Evolutionary conservation across 2,888 invertebrate genomes (phyloP).

Genomic region (Eupeodes latifasciatus): DNA sequence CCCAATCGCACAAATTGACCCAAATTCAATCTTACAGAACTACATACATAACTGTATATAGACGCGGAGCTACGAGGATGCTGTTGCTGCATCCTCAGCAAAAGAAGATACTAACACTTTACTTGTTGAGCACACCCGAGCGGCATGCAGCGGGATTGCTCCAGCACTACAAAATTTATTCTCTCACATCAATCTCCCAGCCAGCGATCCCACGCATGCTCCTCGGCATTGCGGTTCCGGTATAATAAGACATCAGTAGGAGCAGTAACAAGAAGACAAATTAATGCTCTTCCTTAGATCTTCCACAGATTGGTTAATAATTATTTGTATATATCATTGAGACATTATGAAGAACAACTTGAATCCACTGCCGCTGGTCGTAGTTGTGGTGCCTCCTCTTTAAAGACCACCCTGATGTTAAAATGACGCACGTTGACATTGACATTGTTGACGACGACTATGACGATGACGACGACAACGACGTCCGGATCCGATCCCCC

Average conservation of each 20-base stretch:
- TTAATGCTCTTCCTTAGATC: conserved; percentile 1
- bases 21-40: conserved; percentile 62
- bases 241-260: background rate
- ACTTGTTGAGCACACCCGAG: conserved; percentile 66
- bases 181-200: conserved; percentile 25
- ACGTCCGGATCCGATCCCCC: conserved; percentile 37
- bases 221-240: conserved; percentile 2
- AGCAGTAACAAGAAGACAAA: conserved; percentile 7
- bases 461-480: no score
- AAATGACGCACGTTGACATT: conserved; percentile 38
- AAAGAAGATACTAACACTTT: conserved; percentile 27
- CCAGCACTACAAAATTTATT: background rate
- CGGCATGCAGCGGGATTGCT: background rate
- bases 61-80: background rate
- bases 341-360: conserved; percentile 46
- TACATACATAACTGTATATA: background rate
- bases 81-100: conserved; percentile 7
- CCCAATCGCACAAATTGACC: conserved; percentile 74
- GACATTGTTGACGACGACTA: background rate
- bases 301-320: conserved; percentile 51
- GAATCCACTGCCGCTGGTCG: background rate
- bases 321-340: conserved; percentile 41
- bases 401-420: conserved; percentile 62
- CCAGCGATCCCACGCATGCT: conserved; percentile 66
- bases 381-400: background rate